Evolutionary conservation across 2,797 vertebrate genomes (phyloP).

Genomic region (Phataginus tetradactyla): DNA sequence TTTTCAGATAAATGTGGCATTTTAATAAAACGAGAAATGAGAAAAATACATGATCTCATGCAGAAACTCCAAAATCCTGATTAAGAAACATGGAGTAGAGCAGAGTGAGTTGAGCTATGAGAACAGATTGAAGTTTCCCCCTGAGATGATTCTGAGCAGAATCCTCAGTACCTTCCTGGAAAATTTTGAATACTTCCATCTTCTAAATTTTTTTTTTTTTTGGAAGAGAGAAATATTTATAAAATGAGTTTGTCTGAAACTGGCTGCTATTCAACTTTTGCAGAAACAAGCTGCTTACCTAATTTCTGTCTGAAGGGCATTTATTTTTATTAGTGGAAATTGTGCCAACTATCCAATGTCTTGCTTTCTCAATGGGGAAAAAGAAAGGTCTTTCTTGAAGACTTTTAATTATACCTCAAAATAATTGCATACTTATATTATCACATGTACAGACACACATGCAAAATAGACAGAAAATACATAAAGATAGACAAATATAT

Average conservation of each 20-base stretch:
- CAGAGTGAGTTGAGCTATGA: neutral
- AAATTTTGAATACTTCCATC: slow-evolving; percentile 63
- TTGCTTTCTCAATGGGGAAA: neutral
- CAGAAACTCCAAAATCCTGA: slow-evolving; percentile 35
- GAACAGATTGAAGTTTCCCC: neutral
- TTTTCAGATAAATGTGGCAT: slow-evolving; percentile 34
- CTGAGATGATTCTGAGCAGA: neutral
- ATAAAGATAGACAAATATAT: neutral
- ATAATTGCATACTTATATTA: neutral
- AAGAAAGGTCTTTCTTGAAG: neutral
- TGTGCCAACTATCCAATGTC: neutral
- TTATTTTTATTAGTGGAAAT: slow-evolving; percentile 64
- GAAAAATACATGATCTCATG: slow-evolving; percentile 61
- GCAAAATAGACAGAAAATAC: neutral
- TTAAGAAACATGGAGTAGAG: neutral
- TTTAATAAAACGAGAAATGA: slow-evolving; percentile 57
- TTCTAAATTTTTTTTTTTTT: neutral
- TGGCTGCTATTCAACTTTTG: neutral
- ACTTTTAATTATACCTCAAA: slow-evolving; percentile 44
- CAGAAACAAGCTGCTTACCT: slow-evolving; percentile 73
- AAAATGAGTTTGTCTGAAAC: slow-evolving; percentile 46
- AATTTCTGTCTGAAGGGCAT: slow-evolving; percentile 57
- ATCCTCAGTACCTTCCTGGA: slow-evolving; percentile 56
- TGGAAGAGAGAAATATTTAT: slow-evolving; percentile 59
- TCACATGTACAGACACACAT: neutral